Evolutionary conservation across 2,797 vertebrate species (phyloP).

Genomic region (Kryptolebias ocellatus): DNA sequence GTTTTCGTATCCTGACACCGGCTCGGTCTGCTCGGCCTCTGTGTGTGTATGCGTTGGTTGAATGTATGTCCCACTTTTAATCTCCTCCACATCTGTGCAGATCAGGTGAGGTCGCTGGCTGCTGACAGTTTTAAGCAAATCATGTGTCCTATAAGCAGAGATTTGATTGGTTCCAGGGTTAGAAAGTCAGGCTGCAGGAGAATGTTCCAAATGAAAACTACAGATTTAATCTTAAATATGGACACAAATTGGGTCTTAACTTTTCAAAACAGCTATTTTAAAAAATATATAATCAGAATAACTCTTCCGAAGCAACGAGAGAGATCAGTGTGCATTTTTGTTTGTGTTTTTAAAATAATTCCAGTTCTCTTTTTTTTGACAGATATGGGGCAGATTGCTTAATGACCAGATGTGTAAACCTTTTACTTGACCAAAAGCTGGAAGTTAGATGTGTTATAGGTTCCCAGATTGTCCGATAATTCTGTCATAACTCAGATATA

Average conservation of each 20-base stretch:
- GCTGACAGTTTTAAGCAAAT: constrained; percentile 59
- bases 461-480: too few species aligned
- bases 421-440: too few species aligned
- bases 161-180: constrained; percentile 54
- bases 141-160: constrained; percentile 53
- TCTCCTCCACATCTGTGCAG: constrained; percentile 51
- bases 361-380: too few species aligned
- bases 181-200: constrained; percentile 39
- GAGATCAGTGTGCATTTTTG: too few species aligned
- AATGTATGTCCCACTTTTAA: constrained; percentile 69
- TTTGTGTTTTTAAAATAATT: too few species aligned
- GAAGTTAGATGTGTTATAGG: too few species aligned
- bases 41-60: constrained; percentile 33
- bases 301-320: background rate
- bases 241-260: background rate
- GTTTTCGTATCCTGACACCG: constrained; percentile 40
- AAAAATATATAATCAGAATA: background rate
- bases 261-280: background rate
- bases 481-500: too few species aligned
- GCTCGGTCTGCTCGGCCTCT: constrained; percentile 27
- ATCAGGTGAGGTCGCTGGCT: constrained; percentile 69
- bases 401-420: too few species aligned
- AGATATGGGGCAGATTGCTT: too few species aligned
- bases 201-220: constrained; percentile 33
- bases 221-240: constrained; percentile 53